phyloP scores from a whole-genome alignment of 2,113 vertebrate genomes.

The Emydura subglobosa region DNA sequence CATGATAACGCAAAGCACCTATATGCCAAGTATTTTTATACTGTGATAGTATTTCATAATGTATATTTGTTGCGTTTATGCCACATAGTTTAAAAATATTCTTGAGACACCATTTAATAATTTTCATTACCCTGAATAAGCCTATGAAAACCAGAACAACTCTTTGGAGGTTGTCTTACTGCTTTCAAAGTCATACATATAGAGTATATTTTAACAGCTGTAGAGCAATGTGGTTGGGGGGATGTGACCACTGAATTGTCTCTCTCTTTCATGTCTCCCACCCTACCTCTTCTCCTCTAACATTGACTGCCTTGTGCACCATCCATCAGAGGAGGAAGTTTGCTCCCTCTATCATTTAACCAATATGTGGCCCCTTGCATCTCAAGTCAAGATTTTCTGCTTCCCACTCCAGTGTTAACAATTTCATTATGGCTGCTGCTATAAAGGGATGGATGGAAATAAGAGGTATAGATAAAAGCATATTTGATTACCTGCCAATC shows the following conservation, averaged over 20 bases:
- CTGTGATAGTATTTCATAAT: background rate
- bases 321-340: fast-evolving
- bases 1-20: background rate
- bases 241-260: background rate
- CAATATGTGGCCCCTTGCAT: background rate
- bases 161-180: background rate
- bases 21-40: background rate
- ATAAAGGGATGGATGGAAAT: background rate
- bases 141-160: background rate
- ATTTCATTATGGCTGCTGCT: background rate
- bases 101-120: background rate
- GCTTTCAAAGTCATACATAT: fast-evolving
- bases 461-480: background rate
- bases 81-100: background rate
- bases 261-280: background rate
- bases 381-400: background rate
- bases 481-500: background rate
- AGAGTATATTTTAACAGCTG: background rate
- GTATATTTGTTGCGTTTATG: constrained; percentile 4
- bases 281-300: background rate
- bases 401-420: background rate
- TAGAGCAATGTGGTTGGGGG: background rate
- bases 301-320: background rate
- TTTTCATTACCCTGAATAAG: background rate
- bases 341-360: background rate